Evolutionary conservation across 2,888 invertebrate species (phyloP), one percentile per base, ranked within the genome.

Genomic region (Drosophila seclusa): DNA sequence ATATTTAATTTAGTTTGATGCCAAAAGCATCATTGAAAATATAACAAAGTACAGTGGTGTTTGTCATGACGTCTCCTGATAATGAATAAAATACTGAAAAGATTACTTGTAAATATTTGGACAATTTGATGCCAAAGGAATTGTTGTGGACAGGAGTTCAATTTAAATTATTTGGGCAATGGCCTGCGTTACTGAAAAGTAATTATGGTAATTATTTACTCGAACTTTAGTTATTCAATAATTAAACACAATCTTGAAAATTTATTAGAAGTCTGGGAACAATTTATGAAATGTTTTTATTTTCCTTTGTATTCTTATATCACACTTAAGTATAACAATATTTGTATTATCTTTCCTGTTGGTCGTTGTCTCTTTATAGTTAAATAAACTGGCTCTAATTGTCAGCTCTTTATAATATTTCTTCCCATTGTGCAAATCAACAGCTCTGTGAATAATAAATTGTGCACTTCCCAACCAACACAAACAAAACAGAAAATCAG

Each of bases 391-490:
- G 10, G 0, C 18, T 48, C 42, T 80, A 78, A 78, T 76, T 78
- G 80, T 76, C 71, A 45, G 67, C 45, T 60, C 59, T 80, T 76
- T 68, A 71, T 64, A 36, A 65, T 71, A 78, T 57, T 62, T 52
- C 54, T 63, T 71, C 53, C 68, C 68, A 70, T 82, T 76, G 73
- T 75, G 71, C 42, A 60, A 57, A 40, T 64, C 61, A 67, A 65
- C 54, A 67, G 66, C 52, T 48, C 62, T 68, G 67, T 68, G 74
- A 76, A 83, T 80, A 72, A 83, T 81, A 77, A 80, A 83, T 81
- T 80, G 72, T 80, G 67, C 71, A 71, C 67, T 69, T 69, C 53
- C 34, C 38, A 40, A 32, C 38, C 45, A 74, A 62, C 45, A 53
- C 38, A 62, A 60, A 29, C 34, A 60, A 48, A 54, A 62, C 48